Base-by-base conservation (phyloP, 2,113 vertebrate genomes). In the Ophthalmolycus amberensis region DNA sequence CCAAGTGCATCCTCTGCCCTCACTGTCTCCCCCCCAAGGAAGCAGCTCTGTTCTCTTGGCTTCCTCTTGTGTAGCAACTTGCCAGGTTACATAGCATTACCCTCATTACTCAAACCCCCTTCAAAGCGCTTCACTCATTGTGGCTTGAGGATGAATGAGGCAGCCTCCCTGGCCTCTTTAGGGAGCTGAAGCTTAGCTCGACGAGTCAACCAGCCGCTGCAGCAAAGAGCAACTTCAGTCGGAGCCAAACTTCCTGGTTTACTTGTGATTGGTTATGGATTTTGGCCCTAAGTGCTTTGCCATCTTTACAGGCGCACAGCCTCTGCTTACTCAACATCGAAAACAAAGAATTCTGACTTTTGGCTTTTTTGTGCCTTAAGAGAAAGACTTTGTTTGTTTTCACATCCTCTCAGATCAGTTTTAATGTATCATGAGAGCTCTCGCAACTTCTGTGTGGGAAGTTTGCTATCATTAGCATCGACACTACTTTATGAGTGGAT, bases 81-180 rank as follows among this genome's bases (percentile, higher is more conserved):
- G 74, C 82, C 84, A 81, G 74, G 68, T 87, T 89, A 82, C 84
- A 78, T 71, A 71, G 73, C 82, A 68, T 76, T 81, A 75, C 74
- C 81, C 87, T 88, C 83, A 90, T 89, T 90, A 85, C 79, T 85
- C 84, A 79, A 80, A 76, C 40, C 38, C 52, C 25, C 86, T 89
- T 83, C 84, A 89, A 85, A 88, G 82, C n/a, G 9, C 11, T 84
- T 85, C 81, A 54, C 80, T 88, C 75, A 72, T 85, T 84, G 68
- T 67, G 74, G 71, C 84, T 75, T 9, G 8, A 71, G 82, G 76
- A 85, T 77, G 64, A 82, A 65, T 63, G 48, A 89, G 73, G 82
- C 73, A 32, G 80, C 69, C 62, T 86, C 74, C 37, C 62, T 27
- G 73, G 38, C 9, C 50, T 78, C 68, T 44, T 25, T 27, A 27